Base-by-base conservation (phyloP, 2,888 invertebrate species). In the Tethea ocularis region DNA sequence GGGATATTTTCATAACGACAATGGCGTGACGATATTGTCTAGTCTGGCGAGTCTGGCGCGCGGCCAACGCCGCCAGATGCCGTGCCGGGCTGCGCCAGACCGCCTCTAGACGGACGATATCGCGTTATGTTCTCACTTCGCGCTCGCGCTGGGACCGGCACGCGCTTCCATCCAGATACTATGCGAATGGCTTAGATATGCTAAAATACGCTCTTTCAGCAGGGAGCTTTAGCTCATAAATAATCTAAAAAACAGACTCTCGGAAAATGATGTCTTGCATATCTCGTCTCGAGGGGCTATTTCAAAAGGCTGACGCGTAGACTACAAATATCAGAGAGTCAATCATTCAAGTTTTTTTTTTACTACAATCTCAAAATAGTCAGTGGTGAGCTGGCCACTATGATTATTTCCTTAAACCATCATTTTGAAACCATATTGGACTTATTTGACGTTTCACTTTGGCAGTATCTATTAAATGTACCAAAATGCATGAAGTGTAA, bases 11-110 rank as follows among this genome's bases (percentile, higher is more conserved):
- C 46, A 46, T 46, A 46, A 46, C 46, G 46, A 46, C 46, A 46
- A 46, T 46, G 10, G 46, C 46, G 46, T 46, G 46, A 46, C 46
- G 46, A 46, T 46, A 46, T 46, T 46, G 46, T 46, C 46, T 46
- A 46, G 46, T 73, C 74, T 73, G 72, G 54, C 63, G 52, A 51
- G 22, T 55, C 51, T 70, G 72, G 73, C 73, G n/a, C n/a, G n/a
- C 38, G n/a, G 38, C 38, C 38, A 38, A 38, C 38, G n/a, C 38
- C 46, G 46, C 46, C 46, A 46, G 46, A 46, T 46, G 46, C 46
- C 46, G 46, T 17, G 15, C n/a, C 38, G 7, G 8, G 6, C 17
- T 1, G 38, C 38, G 20, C 46, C 20, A 46, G 46, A 46, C 46
- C 46, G 46, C 46, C 46, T 17, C 46, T 46, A 46, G 46, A 46